phyloP scores from a whole-genome alignment of 1,140 invertebrate species.

The Idris sp. region DNA sequence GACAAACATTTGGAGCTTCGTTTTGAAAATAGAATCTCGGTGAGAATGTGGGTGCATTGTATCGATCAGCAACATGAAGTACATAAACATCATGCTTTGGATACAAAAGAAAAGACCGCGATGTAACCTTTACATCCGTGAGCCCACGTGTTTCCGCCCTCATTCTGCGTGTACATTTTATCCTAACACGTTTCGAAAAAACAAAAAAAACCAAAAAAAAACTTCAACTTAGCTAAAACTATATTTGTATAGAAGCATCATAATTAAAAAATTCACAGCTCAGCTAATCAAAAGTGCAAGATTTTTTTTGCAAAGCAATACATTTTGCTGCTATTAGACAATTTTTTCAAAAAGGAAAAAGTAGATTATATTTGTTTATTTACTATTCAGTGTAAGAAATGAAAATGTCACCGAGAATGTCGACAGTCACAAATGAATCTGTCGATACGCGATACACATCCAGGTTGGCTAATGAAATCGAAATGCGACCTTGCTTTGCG shows the following conservation, averaged over 20 bases:
- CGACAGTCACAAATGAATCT: too few relatives aligned
- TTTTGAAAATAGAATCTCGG: slow-evolving; percentile 33
- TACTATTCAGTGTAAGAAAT: too few relatives aligned
- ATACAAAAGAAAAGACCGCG: slow-evolving; percentile 43
- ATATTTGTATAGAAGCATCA: too few relatives aligned
- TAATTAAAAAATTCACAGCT: too few relatives aligned
- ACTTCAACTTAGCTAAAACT: slow-evolving; percentile 37
- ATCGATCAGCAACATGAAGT: slow-evolving; percentile 65
- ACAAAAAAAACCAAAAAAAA: too few relatives aligned
- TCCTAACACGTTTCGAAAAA: slow-evolving; percentile 42
- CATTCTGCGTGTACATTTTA: slow-evolving; percentile 59
- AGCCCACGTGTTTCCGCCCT: slow-evolving; percentile 74
- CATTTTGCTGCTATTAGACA: too few relatives aligned
- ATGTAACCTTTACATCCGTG: slow-evolving; percentile 71
- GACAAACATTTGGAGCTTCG: slow-evolving; percentile 53
- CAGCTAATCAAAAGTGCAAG: too few relatives aligned
- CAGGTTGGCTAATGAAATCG: slow-evolving; percentile 54
- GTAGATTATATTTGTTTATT: too few relatives aligned
- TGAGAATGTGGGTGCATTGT: slow-evolving; percentile 72
- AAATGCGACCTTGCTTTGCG: slow-evolving; percentile 59
- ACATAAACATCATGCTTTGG: slow-evolving; percentile 70
- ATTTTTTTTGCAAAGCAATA: too few relatives aligned
- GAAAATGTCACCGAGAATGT: too few relatives aligned
- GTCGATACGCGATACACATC: slow-evolving; percentile 50
- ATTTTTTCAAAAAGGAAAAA: too few relatives aligned